Evolutionary conservation across 2,888 invertebrate species (phyloP), one percentile per base, ranked within the genome.

Genomic region (Andrena flavipes): DNA sequence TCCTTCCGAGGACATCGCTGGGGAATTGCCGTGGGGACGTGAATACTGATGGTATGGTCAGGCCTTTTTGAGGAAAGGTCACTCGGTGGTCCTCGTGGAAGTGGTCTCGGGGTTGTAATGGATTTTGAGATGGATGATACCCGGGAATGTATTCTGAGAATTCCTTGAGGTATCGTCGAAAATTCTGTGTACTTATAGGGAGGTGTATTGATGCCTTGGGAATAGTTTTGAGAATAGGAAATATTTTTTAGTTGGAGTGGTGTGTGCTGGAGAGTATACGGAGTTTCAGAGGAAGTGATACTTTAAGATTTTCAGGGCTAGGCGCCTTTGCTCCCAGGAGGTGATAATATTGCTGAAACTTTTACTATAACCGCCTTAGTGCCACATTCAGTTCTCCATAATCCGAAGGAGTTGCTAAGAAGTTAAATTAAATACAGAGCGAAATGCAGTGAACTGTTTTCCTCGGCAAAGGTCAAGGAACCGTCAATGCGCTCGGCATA

Each of bases 351-450:
- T 26, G 23, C 56, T 56, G 26, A 77, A 70, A 80, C 33, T 80
- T 77, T 70, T 13, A 0, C 56, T 48, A 48, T 56, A 48, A 68
- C 30, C 35, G 33, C 13, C n/a, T n/a, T 33, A 23, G 33, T 29
- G 16, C 23, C 8, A 48, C 54, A 67, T 51, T 13, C 59, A 54
- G 48, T 77, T 35, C 29, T n/a, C 42, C 29, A 49, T 70, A 59
- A 69, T 76, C 60, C 42, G 62, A 10, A 23, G 42, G 51, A 54
- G 56, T 64, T 49, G 65, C 56, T 59, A 5, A 29, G 13, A 77
- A 65, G 63, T 65, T 80, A 51, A 80, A 80, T 77, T 77, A 70
- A 80, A 77, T 70, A 60, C 65, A 59, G 35, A n/a, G 33, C 3
- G 1, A 13, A n/a, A 42, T 65, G 33, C 42, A 2, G 26, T n/a